Evolutionary conservation across 2,888 invertebrate genomes (phyloP), one percentile per base, ranked within the genome.

Genomic region (Allygus modestus): DNA sequence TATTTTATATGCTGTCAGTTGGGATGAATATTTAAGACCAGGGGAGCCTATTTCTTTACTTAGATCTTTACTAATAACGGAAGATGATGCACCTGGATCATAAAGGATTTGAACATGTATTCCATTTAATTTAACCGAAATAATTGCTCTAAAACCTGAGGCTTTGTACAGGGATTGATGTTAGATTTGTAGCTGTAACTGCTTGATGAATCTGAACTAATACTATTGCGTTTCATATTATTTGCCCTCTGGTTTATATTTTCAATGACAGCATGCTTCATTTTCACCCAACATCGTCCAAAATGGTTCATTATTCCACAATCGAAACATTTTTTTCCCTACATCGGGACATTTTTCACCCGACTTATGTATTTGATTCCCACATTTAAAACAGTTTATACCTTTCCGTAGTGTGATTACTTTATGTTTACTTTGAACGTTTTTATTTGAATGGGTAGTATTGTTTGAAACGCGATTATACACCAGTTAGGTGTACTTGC

Each of bases 41-140:
- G 61, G 61, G 11, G 61, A 61, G n/a, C 61, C 26, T 1, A 61
- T 61, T 61, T 51, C 5, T 51, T 51, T 31, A 46, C 79, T 51
- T 51, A 79, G 26, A 5, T 43, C 26, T 51, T 79, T 28, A 23
- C 79, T 28, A 1, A 79, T 79, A 5, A 79, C 28, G 15, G 46
- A 41, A 15, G 23, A 28, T 26, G 26, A n/a, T 1, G 79, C 79
- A n/a, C 79, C 51, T 5, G 79, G 79, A 79, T 79, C 77, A 23
- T 41, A 79, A 0, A 79, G 26, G 51, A 79, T 79, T 28, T 43
- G 26, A 7, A 79, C 79, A 17, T 26, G 11, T 46, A 41, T n/a
- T 9, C 28, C 28, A 51, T 79, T 79, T 51, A 79, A 20, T 1
- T 20, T 28, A 17, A 20, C 75, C 20, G 23, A 37, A 12, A 75